Base-by-base conservation (phyloP, 2,113 vertebrate genomes). In the Ochotona princeps region DNA sequence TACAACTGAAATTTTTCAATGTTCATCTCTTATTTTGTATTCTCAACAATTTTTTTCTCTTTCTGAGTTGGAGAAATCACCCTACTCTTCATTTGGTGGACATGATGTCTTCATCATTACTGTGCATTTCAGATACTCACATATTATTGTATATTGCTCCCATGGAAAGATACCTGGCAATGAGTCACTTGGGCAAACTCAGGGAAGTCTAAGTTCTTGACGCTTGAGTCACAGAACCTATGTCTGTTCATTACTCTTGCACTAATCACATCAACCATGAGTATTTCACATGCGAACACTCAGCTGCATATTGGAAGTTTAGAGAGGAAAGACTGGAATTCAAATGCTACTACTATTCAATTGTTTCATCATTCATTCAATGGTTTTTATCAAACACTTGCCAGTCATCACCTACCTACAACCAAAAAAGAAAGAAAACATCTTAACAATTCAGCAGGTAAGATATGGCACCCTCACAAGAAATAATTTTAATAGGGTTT, bases 1-100 rank as follows among this genome's bases (percentile, higher is more conserved):
- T 47, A 83, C 69, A 89, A 83, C 75, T 57, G 44, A 87, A 79
- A 83, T 2, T 32, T 86, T 75, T 54, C 51, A 70, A 25, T 65
- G 14, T 61, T 85, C 60, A 54, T 74, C 65, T 92, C 35, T 28
- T 83, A 74, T 69, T 83, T 89, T 83, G 32, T 89, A 83, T 8
- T 89, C 75, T 89, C 20, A 72, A 86, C 9, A 44, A 44, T 14
- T 87, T 35, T 80, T 38, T 30, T 25, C 26, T 90, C 30, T 74
- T 76, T 49, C 47, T 47, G 8, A 91, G 38, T 70, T 75, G 57
- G 81, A 91, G 54, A 92, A 91, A 80, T 74, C 66, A 49, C 1
- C 20, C 26, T 63, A 30, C 32, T 69, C n/a, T 47, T 89, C 26
- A 25, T 72, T 79, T 83, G 38, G 32, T 47, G 30, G 13, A 26